Base-by-base conservation (phyloP, 2,888 invertebrate species). In the Spialia ferax region DNA sequence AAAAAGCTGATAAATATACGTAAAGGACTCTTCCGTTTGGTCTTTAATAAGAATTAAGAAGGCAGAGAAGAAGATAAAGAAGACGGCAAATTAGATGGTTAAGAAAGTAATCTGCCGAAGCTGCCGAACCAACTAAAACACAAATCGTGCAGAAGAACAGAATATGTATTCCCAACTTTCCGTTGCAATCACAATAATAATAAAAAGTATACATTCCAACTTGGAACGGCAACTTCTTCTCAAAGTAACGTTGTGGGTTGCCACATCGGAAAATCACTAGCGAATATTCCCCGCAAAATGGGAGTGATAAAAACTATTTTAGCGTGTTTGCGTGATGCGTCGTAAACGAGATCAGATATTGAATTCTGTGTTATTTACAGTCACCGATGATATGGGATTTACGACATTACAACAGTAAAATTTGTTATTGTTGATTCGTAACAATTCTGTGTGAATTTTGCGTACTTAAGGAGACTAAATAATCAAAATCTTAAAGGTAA, bases 341-440 rank as follows among this genome's bases (percentile, higher is more conserved):
- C 38, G 38, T 38, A 38, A 38, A 38, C 3, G 38, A 11, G 38
- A 35, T n/a, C 38, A 38, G 38, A 38, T 38, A 38, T 38, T 38
- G 38, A 38, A 38, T 38, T 38, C n/a, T 38, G 38, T 5, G n/a
- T 38, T n/a, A 38, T 38, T 38, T 38, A 38, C 38, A 38, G 38
- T 5, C 38, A 38, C 38, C 38, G 38, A 38, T 38, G n/a, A n/a
- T 38, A 38, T 38, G n/a, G 38, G 38, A 38, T 38, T 38, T 38
- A 38, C 38, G 38, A 38, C 38, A 38, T 38, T 38, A 38, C n/a
- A 13, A 11, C 4, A 38, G n/a, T n/a, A 38, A 38, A 38, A 38
- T 38, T 38, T 38, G n/a, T 38, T 38, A 38, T 38, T 38, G n/a
- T 38, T 38, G n/a, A 38, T 38, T n/a, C 38, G 38, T 38, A 38